These are phyloP conservation scores for Cynopterus sphinx DNA, from an alignment of 2,797 vertebrate genomes.

Conservation along the genomic window DNA sequence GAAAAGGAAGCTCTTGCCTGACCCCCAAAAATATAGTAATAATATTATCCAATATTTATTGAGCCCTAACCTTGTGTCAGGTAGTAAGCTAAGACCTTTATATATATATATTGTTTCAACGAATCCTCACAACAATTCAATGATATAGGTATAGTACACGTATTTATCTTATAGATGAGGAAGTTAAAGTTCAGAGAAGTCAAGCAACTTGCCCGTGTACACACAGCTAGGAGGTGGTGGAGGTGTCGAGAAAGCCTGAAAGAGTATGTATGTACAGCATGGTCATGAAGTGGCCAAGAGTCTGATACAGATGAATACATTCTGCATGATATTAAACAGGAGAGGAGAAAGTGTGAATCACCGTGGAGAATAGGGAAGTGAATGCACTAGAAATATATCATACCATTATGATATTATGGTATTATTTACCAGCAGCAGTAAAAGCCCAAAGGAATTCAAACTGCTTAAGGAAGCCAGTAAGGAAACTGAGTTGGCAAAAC, in stretches of 20 bases:
- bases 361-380: background rate
- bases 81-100: background rate
- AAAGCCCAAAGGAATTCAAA: background rate
- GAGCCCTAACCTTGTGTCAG: background rate
- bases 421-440: background rate
- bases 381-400: background rate
- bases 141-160: background rate
- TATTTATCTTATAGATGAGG: background rate
- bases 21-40: background rate
- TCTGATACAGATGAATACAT: background rate
- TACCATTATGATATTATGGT: background rate
- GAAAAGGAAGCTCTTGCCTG: background rate
- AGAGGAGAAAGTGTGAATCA: background rate
- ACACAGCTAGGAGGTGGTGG: background rate
- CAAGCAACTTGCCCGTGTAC: background rate
- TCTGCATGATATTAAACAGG: slow-evolving; percentile 2
- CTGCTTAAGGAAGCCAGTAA: background rate
- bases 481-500: background rate
- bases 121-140: background rate
- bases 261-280: accelerated
- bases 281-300: background rate
- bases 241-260: background rate
- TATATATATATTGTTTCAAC: background rate
- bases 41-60: background rate
- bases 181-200: background rate